Evolutionary conservation across 2,113 vertebrate genomes (phyloP).

Genomic region (Pontoporia blainvillei): DNA sequence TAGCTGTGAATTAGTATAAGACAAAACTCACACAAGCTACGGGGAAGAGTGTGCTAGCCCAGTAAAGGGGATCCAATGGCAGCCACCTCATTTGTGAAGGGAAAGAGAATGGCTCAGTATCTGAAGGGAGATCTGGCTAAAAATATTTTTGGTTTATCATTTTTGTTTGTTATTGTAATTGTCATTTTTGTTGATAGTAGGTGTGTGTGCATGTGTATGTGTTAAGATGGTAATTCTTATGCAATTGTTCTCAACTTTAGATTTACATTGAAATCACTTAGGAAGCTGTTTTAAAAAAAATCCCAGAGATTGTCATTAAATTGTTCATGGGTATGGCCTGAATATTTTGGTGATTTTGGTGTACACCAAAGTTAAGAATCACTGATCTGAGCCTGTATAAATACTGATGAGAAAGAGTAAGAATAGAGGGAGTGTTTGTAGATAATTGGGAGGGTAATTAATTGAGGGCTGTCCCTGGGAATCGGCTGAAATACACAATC

Average conservation of each 20-base stretch:
- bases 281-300: too few relatives aligned
- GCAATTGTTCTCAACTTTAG: background rate
- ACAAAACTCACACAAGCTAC: background rate
- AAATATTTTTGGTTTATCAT: background rate
- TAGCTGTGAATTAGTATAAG: background rate
- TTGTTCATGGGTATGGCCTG: background rate
- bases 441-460: background rate
- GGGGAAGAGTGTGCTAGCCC: background rate
- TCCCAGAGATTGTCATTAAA: background rate
- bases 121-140: background rate
- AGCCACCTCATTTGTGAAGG: background rate
- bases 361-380: background rate
- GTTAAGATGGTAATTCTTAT: background rate
- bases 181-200: background rate
- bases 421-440: background rate
- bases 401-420: background rate
- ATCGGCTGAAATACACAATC: background rate
- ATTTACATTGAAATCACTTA: background rate
- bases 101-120: background rate
- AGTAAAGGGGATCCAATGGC: background rate
- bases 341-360: background rate
- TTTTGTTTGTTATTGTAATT: background rate
- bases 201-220: background rate
- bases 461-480: background rate
- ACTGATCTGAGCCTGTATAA: background rate